Evolutionary conservation across 1,140 invertebrate species (phyloP).

Genomic region (Brachionus manjavacas): DNA sequence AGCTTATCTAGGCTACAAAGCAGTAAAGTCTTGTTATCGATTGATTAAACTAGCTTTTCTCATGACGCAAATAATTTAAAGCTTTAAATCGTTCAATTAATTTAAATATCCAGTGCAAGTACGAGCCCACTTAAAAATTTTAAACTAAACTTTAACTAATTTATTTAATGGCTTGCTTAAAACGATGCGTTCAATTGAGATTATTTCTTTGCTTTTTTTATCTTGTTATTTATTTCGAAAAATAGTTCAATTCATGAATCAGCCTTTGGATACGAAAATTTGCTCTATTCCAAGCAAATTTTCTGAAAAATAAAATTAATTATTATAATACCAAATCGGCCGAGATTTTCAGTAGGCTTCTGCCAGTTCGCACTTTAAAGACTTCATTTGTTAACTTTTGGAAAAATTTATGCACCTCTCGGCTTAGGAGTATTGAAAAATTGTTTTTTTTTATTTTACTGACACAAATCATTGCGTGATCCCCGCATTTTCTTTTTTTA

Average conservation of each 20-base stretch:
- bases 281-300: not conserved
- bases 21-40: not conserved
- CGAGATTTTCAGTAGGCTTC: not conserved
- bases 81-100: not conserved
- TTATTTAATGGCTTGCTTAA: not conserved
- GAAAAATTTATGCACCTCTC: too few species aligned
- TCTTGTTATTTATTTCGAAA: not conserved
- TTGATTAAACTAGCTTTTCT: not conserved
- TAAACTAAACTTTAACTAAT: not conserved
- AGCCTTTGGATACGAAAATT: not conserved
- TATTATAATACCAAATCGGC: not conserved
- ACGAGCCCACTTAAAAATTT: not conserved
- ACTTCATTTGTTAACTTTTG: too few species aligned
- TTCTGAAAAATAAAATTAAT: not conserved
- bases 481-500: not conserved
- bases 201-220: not conserved
- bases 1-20: not conserved
- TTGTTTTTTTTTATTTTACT: not conserved
- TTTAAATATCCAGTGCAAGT: not conserved
- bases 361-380: not conserved
- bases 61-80: not conserved
- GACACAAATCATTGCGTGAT: not conserved
- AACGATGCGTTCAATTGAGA: not conserved
- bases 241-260: not conserved
- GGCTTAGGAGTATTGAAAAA: too few species aligned